phyloP scores from a whole-genome alignment of 2,113 vertebrate species.

The Girardinichthys multiradiatus region DNA sequence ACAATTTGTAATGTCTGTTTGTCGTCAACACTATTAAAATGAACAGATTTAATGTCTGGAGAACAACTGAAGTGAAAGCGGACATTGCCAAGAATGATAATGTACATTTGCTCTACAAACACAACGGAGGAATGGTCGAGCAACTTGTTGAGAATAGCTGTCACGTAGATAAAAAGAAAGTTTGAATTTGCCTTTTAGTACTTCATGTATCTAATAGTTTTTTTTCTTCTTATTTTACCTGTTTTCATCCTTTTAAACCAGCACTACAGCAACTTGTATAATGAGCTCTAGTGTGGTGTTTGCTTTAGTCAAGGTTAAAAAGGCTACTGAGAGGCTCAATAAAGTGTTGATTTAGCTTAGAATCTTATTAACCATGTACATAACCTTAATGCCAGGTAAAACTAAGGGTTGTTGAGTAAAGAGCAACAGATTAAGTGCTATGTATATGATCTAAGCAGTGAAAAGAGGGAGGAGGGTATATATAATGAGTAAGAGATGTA shows the following conservation, averaged over 20 bases:
- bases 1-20: constrained; percentile 36
- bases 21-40: constrained; percentile 38
- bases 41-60: constrained; percentile 20
- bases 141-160: constrained; percentile 14
- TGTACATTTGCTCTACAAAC: constrained; percentile 41
- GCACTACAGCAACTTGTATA: neutral
- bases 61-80: constrained; percentile 14
- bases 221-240: neutral
- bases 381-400: constrained; percentile 30
- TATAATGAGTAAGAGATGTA: constrained; percentile 30
- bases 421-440: constrained; percentile 4
- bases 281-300: neutral
- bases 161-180: constrained; percentile 45
- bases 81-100: constrained; percentile 40
- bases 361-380: constrained; percentile 8
- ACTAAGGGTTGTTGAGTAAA: constrained; percentile 22
- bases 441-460: constrained; percentile 12
- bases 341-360: neutral
- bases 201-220: constrained; percentile 22
- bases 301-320: neutral
- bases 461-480: constrained; percentile 21
- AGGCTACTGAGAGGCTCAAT: neutral
- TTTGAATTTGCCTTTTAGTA: constrained; percentile 21
- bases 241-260: neutral
- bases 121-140: constrained; percentile 13